These are phyloP conservation scores for Drosophila dives DNA, from an alignment of 2,888 invertebrate species.

Conservation along the genomic window DNA sequence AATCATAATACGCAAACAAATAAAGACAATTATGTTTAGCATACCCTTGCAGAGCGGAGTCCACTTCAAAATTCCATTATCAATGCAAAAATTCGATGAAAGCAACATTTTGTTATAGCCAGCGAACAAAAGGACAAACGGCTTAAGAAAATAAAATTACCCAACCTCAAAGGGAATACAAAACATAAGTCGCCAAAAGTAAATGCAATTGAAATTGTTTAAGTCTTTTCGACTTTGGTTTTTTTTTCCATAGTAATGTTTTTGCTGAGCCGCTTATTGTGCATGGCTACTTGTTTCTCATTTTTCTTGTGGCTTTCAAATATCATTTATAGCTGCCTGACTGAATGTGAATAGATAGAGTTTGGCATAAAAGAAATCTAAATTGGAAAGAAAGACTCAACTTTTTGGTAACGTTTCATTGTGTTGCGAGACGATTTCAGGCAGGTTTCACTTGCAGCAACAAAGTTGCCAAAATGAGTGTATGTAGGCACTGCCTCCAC, in stretches of 20 bases:
- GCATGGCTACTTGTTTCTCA: conserved; percentile 14
- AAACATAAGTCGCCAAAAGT: conserved; percentile 1
- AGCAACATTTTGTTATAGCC: not conserved
- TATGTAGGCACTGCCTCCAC: not conserved
- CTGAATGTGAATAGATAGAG: conserved; percentile 17
- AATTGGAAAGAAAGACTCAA: not conserved
- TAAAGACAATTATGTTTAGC: not conserved
- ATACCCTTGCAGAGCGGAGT: not conserved
- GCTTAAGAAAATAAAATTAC: not conserved
- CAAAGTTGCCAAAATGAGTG: not conserved
- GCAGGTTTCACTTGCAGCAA: not conserved
- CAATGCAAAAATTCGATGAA: not conserved
- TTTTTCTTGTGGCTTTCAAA: conserved; percentile 25
- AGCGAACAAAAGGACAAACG: not conserved
- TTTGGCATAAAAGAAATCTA: not conserved
- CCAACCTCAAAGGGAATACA: not conserved
- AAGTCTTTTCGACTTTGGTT: conserved; percentile 43
- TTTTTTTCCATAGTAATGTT: conserved; percentile 31
- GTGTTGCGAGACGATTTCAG: not conserved
- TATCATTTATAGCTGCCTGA: conserved; percentile 38
- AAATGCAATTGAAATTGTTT: conserved; percentile 38
- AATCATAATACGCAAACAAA: not conserved
- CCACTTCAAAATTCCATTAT: not conserved
- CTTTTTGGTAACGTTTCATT: not conserved
- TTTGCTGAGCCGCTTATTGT: conserved; percentile 57